Conservation (phyloP, 2,797 vertebrate species). For the Micromesistius poutassou region DNA sequence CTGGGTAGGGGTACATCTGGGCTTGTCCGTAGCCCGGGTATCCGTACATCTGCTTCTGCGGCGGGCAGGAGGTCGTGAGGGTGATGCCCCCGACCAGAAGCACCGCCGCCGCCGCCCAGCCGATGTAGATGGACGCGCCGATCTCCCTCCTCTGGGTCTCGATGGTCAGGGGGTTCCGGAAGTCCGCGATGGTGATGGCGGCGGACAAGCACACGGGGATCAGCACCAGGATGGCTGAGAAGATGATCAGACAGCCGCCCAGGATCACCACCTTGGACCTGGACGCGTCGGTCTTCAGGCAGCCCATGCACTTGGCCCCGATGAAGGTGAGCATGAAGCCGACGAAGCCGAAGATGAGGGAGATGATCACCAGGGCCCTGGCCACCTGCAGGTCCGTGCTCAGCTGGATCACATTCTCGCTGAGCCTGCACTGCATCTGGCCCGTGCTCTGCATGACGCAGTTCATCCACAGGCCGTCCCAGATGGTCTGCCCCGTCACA, state of each 20-base stretch:
- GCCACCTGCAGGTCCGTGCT: conserved; percentile 69
- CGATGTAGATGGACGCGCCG: conserved; percentile 66
- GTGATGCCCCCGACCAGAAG: conserved; percentile 67
- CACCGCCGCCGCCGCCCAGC: conserved; percentile 54
- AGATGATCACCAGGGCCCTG: conserved; percentile 68
- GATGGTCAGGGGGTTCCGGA: conserved; percentile 39
- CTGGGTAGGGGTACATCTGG: conserved; percentile 39
- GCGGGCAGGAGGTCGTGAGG: conserved; percentile 68
- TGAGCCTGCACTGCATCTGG: conserved; percentile 77
- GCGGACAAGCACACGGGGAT: conserved; percentile 69
- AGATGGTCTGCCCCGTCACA: conserved; percentile 72
- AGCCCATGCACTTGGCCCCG: conserved; percentile 70
- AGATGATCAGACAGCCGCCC: conserved; percentile 63
- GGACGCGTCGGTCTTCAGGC: conserved; percentile 60
- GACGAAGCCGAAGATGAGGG: conserved; percentile 66
- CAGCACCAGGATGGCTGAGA: conserved; percentile 53
- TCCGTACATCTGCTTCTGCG: conserved; percentile 45
- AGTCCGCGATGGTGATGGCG: conserved; percentile 63
- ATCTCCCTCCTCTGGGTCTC: conserved; percentile 62
- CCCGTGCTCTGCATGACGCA: conserved; percentile 79
- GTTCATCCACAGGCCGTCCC: conserved; percentile 82
- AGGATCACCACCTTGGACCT: conserved; percentile 68
- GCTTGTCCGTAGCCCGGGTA: conserved; percentile 46
- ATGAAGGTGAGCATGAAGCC: conserved; percentile 70
- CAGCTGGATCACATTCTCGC: conserved; percentile 63